Conservation (phyloP, 2,888 invertebrate species). For the Phymatocera aterrima region DNA sequence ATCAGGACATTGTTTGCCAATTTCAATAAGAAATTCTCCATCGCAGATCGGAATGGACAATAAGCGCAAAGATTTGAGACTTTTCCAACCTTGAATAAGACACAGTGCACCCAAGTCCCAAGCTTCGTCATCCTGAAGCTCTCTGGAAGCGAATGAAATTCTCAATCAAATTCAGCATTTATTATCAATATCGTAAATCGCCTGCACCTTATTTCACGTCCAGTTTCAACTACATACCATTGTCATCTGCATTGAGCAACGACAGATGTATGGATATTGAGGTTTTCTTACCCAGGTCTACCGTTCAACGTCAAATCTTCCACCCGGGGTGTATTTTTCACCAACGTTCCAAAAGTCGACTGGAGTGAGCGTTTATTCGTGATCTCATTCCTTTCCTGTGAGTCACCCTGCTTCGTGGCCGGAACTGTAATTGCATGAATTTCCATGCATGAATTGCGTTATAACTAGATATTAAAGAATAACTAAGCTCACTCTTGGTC, state of each 20-base stretch:
- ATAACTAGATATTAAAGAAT: too few relatives aligned
- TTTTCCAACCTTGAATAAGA: background rate
- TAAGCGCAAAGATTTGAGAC: background rate
- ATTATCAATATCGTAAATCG: too few relatives aligned
- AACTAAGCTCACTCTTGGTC: background rate
- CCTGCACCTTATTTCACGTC: too few relatives aligned
- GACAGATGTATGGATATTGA: too few relatives aligned
- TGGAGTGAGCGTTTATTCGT: background rate
- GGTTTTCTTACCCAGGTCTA: background rate
- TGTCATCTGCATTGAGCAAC: too few relatives aligned
- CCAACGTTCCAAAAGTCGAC: background rate
- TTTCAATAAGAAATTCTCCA: constrained; percentile 17
- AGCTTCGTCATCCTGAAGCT: background rate
- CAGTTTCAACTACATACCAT: too few relatives aligned
- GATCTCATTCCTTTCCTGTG: background rate
- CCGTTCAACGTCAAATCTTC: constrained; percentile 10
- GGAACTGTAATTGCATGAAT: background rate
- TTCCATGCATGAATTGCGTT: background rate
- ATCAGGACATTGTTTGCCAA: background rate
- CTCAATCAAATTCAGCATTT: background rate
- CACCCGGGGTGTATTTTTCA: background rate
- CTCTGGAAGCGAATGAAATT: background rate
- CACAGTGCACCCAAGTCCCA: constrained; percentile 2
- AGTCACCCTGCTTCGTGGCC: background rate
- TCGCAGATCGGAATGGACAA: background rate